phyloP scores from a whole-genome alignment of 2,113 vertebrate species.

The Paratilapia polleni region DNA sequence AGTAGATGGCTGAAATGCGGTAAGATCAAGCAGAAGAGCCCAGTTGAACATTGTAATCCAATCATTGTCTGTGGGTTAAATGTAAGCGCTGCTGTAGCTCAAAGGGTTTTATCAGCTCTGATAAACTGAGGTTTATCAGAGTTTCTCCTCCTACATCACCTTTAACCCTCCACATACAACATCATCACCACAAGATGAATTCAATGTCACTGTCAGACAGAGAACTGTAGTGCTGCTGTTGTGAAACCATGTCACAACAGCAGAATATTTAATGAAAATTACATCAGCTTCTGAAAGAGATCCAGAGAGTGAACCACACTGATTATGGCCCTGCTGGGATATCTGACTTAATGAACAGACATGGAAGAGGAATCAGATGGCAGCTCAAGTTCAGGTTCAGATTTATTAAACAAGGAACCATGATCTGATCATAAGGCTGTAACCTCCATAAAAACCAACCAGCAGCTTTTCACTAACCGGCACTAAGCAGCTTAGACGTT shows the following conservation, averaged over 20 bases:
- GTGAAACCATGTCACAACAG: background rate
- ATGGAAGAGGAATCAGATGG: background rate
- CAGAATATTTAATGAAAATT: background rate
- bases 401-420: background rate
- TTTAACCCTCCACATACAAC: slow-evolving; percentile 52
- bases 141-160: slow-evolving; percentile 14
- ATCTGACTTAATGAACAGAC: slow-evolving; percentile 7
- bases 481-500: background rate
- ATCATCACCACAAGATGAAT: background rate
- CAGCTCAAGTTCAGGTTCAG: background rate
- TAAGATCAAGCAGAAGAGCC: background rate
- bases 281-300: background rate
- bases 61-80: background rate
- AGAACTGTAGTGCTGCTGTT: background rate
- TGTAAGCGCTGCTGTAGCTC: background rate
- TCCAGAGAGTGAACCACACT: slow-evolving; percentile 10
- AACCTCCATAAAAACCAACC: background rate
- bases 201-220: background rate
- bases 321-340: background rate
- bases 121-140: slow-evolving; percentile 32
- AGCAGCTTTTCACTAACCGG: background rate
- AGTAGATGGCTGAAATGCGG: background rate
- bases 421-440: background rate
- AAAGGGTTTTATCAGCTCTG: slow-evolving; percentile 50
- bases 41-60: background rate